Percentiles rank a stretch among this genome's conserved stretches.
Evolutionary conservation across 2,797 vertebrate genomes (phyloP).

Genomic region (Garrulus glandarius): DNA sequence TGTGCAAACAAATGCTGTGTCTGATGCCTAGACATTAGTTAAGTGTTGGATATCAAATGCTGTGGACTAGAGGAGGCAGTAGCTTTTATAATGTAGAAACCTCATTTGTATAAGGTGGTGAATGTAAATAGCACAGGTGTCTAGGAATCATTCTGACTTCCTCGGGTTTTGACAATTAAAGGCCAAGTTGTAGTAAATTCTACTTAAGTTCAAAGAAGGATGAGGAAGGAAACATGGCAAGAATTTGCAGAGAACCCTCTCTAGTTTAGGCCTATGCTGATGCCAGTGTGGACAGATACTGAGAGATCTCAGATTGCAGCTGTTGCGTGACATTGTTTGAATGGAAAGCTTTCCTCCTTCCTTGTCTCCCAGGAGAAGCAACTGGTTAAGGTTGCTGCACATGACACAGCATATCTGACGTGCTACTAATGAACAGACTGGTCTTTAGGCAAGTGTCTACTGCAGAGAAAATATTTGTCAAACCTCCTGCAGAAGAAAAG

Average conservation of each 20-base stretch:
- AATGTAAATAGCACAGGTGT: not conserved
- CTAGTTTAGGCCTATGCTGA: not conserved
- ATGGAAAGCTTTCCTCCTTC: not conserved
- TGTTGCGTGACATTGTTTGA: fast-evolving
- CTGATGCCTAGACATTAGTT: not conserved
- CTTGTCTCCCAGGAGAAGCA: not conserved
- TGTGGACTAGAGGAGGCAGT: not conserved
- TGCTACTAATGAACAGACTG: not conserved
- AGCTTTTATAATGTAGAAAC: not conserved
- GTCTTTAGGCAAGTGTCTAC: not conserved
- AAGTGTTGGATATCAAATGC: not conserved
- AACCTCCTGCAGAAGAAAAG: not conserved
- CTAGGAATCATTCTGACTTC: not conserved
- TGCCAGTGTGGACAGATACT: not conserved
- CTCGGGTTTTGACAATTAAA: not conserved
- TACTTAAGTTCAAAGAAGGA: not conserved
- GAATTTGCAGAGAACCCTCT: not conserved
- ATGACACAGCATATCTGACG: not conserved
- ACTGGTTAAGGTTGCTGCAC: not conserved
- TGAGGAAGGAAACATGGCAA: not conserved
- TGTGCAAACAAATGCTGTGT: not conserved
- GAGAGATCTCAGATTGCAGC: not conserved
- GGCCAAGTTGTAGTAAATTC: not conserved
- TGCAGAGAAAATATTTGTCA: not conserved
- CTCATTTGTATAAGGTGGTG: not conserved